phyloP scores from a whole-genome alignment of 2,113 vertebrate genomes.

The Spea bombifrons region DNA sequence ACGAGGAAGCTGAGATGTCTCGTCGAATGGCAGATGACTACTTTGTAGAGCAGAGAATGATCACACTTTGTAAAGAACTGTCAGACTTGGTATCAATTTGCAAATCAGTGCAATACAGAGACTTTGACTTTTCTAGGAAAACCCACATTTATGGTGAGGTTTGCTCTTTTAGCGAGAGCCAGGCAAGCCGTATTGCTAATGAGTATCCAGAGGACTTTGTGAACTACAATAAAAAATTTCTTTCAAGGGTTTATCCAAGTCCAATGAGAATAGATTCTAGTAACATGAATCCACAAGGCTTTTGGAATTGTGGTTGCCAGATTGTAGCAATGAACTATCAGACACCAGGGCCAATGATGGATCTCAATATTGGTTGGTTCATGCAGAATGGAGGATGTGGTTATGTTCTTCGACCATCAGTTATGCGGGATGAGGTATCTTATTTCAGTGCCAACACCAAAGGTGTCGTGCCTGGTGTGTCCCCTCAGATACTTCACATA shows the following conservation, averaged over 20 bases:
- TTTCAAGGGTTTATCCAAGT: constrained; percentile 88
- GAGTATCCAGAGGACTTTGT: constrained; percentile 94
- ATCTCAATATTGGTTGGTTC: constrained; percentile 91
- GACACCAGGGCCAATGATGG: constrained; percentile 94
- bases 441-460: constrained; percentile 96
- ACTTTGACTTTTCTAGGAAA: constrained; percentile 81
- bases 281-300: constrained; percentile 94
- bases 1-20: constrained; percentile 88
- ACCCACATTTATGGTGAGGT: constrained; percentile 87
- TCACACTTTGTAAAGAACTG: constrained; percentile 82
- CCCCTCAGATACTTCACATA: constrained; percentile 86
- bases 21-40: constrained; percentile 66
- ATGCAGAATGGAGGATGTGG: constrained; percentile 89
- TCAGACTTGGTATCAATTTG: constrained; percentile 87
- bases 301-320: constrained; percentile 97
- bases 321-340: constrained; percentile 96
- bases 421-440: constrained; percentile 93
- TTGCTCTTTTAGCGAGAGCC: constrained; percentile 90
- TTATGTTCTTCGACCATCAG: constrained; percentile 86
- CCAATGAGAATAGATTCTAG: constrained; percentile 93
- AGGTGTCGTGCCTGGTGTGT: constrained; percentile 88
- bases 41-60: constrained; percentile 71
- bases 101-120: constrained; percentile 76
- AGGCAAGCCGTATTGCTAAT: constrained; percentile 85
- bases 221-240: constrained; percentile 89